Evolutionary conservation across 2,113 vertebrate species (phyloP).

Genomic region (Charina bottae): DNA sequence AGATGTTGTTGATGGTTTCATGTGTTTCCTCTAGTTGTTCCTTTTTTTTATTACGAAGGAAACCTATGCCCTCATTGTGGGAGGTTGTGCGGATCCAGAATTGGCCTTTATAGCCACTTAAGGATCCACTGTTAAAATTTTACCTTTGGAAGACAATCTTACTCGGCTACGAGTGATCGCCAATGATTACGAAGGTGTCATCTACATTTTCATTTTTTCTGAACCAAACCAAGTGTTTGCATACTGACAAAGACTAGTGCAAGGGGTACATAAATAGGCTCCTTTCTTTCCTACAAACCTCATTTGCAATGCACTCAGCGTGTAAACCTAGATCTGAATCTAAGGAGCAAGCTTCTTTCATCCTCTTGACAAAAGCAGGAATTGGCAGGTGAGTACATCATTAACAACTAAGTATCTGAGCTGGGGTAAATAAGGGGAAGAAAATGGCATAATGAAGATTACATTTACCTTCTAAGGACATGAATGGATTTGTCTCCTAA

Average conservation of each 20-base stretch:
- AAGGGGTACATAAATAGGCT: not conserved
- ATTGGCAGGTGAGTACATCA: constrained; percentile 2
- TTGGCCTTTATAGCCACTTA: too few species aligned
- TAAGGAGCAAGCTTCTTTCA: not conserved
- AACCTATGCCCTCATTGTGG: too few species aligned
- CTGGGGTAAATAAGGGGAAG: not conserved
- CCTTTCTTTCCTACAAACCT: not conserved
- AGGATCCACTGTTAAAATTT: too few species aligned
- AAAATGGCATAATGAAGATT: not conserved
- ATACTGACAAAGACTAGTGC: not conserved
- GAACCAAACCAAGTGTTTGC: not conserved
- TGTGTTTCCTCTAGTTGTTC: too few species aligned
- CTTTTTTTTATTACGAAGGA: too few species aligned
- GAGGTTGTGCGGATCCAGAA: too few species aligned
- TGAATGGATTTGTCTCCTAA: constrained; percentile 18
- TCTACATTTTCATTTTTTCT: not conserved
- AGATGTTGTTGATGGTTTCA: too few species aligned
- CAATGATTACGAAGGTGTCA: too few species aligned
- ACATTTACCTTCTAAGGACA: constrained; percentile 66
- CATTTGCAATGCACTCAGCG: not conserved
- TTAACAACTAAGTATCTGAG: not conserved
- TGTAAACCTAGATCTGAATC: not conserved
- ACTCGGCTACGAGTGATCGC: too few species aligned
- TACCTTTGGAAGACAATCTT: too few species aligned
- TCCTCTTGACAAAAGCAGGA: constrained; percentile 3